Percentiles rank a stretch among this genome's conserved stretches.
phyloP scores from a whole-genome alignment of 2,888 invertebrate genomes.

The Brachyptera putata region DNA sequence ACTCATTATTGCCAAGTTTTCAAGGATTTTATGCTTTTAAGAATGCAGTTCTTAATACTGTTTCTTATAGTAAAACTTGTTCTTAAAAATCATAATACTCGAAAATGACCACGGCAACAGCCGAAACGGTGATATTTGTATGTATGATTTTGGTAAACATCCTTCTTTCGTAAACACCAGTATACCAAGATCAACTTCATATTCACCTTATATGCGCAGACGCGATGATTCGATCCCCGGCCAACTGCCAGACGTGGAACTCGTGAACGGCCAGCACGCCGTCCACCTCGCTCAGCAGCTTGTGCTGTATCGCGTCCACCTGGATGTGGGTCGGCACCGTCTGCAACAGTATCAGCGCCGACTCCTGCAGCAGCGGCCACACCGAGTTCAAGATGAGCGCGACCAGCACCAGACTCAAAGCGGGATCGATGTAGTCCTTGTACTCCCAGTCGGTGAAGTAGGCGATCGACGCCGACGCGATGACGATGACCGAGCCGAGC shows the following conservation, averaged over 20 bases:
- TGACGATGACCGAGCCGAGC: slow-evolving; percentile 83
- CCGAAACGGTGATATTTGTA: too few relatives aligned
- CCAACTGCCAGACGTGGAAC: slow-evolving; percentile 97
- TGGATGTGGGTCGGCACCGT: slow-evolving; percentile 98
- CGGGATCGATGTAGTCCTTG: slow-evolving; percentile 87
- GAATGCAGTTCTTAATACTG: too few relatives aligned
- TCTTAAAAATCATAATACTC: too few relatives aligned
- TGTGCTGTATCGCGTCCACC: slow-evolving; percentile 85
- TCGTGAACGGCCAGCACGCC: slow-evolving; percentile 95
- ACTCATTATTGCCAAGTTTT: too few relatives aligned
- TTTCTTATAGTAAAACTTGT: too few relatives aligned
- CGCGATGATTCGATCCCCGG: slow-evolving; percentile 94
- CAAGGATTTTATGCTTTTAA: too few relatives aligned
- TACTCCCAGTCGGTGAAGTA: slow-evolving; percentile 51
- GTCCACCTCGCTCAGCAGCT: slow-evolving; percentile 83
- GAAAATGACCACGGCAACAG: too few relatives aligned
- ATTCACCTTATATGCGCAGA: slow-evolving; percentile 88
- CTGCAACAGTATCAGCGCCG: slow-evolving; percentile 90
- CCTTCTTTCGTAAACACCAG: too few relatives aligned
- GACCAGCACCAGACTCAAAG: slow-evolving; percentile 85
- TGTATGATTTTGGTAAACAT: too few relatives aligned
- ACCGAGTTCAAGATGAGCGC: slow-evolving; percentile 81
- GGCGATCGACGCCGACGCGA: slow-evolving; percentile 71
- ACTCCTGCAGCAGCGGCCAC: slow-evolving; percentile 89
- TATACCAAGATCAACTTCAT: background rate